A percentile compares a stretch with the other conserved stretches of the same genome.
Conservation (phyloP, 2,113 vertebrate species). For the Mellivora capensis region DNA sequence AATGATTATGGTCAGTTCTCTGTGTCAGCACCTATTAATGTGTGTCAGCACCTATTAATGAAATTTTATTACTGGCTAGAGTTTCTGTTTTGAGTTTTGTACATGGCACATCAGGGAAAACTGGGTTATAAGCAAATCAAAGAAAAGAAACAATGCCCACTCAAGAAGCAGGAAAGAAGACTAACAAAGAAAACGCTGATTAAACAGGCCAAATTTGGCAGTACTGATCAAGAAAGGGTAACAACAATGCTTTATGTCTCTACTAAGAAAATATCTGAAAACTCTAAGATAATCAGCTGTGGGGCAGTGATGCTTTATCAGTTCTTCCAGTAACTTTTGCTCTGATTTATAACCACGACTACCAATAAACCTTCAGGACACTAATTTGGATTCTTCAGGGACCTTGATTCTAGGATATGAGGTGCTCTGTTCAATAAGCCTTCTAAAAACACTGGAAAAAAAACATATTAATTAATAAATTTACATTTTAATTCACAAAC, state of each 20-base stretch:
- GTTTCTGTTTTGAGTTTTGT: neutral
- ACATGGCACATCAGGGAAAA: neutral
- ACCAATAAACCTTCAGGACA: constrained; percentile 36
- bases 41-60: neutral
- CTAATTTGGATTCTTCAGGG: constrained; percentile 62
- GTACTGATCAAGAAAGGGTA: neutral
- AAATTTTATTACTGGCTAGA: neutral
- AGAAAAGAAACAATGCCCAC: neutral
- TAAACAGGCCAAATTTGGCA: neutral
- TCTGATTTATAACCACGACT: constrained; percentile 39
- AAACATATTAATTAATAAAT: constrained; percentile 54
- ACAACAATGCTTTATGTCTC: neutral
- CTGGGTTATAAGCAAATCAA: neutral
- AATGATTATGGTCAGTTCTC: neutral
- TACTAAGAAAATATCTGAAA: neutral
- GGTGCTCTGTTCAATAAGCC: constrained; percentile 47
- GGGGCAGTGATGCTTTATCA: neutral
- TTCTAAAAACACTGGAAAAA: constrained; percentile 68
- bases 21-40: neutral
- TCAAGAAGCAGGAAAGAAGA: neutral
- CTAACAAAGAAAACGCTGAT: neutral
- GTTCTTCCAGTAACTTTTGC: constrained; percentile 19
- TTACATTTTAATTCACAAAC: constrained; percentile 31
- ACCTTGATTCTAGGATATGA: constrained; percentile 50
- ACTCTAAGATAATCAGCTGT: neutral